Evolutionary conservation across 1,140 invertebrate species (phyloP), one percentile per base, ranked within the genome.

Genomic region (Calosoma granatense): DNA sequence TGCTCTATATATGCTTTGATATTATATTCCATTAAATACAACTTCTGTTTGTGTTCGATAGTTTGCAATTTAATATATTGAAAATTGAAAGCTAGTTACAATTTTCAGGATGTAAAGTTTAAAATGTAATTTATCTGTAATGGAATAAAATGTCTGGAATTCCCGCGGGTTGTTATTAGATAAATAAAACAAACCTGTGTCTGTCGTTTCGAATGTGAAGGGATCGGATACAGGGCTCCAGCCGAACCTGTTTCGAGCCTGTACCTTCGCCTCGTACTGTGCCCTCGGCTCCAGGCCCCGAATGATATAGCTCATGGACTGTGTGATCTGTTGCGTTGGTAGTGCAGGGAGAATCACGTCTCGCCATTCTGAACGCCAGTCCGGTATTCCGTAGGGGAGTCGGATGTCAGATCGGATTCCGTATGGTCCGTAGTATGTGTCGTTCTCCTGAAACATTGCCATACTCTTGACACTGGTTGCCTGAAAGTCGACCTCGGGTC

Each of bases 251-350:
- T 83, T 84, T 63, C 78, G 75, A 22, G 81, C 80, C 65, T 80
- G 78, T 23, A 84, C 79, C 62, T 74, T 79, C 17, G 79, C 81
- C 63, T 84, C 81, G 62, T 83, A 84, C 56, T 80, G 79, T 57
- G 74, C 73, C 53, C 76, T 76, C 2, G 77, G 72, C 62, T 81
- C 75, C 36, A 82, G 72, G 52, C 78, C 78, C 57, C 75, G 72
- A 60, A 82, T 78, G 66, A 81, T 72, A 64, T 81, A 81, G 60
- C 74, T 78, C 76, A 82, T 82, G 55, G 74, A 71, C 60, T 82
- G 80, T 9, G 76, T 67, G 55, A 76, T 67, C 1, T 64, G 64
- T 21, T 51, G 14, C 54, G 57, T 17, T 59, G 73, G 69, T 39
- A 74, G 67, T 11, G 78, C 76, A 11, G 79, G 77, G 22, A 82